Evolutionary conservation across 2,797 vertebrate species (phyloP).

Genomic region (Gymnocypris eckloni): DNA sequence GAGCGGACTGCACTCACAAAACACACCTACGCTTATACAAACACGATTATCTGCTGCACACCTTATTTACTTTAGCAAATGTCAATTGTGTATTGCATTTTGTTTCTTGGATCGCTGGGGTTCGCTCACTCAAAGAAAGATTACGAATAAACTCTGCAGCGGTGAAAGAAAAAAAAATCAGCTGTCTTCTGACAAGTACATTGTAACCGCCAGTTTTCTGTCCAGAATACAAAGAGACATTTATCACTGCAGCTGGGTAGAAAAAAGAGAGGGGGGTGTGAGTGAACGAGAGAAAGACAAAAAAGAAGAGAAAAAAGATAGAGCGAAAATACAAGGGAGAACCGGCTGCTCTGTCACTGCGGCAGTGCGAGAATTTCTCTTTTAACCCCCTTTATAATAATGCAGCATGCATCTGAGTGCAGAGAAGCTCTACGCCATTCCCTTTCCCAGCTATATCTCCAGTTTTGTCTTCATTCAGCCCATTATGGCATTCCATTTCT

Average conservation of each 20-base stretch:
- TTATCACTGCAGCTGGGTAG: conserved; percentile 82
- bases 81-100: conserved; percentile 65
- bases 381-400: conserved; percentile 74
- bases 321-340: conserved; percentile 45
- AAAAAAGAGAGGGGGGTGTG: conserved; percentile 58
- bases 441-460: neutral
- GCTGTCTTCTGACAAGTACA: conserved; percentile 79
- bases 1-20: conserved; percentile 22
- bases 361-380: conserved; percentile 65
- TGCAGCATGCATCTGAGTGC: conserved; percentile 63
- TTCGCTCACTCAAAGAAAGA: conserved; percentile 67
- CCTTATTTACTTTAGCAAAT: conserved; percentile 69
- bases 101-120: conserved; percentile 56
- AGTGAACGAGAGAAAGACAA: conserved; percentile 42
- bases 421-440: conserved; percentile 57
- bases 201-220: conserved; percentile 77
- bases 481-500: conserved; percentile 59
- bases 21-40: conserved; percentile 37
- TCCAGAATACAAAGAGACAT: conserved; percentile 82
- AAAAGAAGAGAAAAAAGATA: conserved; percentile 32
- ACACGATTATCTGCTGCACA: conserved; percentile 60
- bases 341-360: conserved; percentile 63
- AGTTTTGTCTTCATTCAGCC: conserved; percentile 41
- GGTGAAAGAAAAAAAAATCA: conserved; percentile 72
- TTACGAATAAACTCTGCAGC: conserved; percentile 72